Base-by-base conservation (phyloP, 2,888 invertebrate species). In the Apodemia zela region DNA sequence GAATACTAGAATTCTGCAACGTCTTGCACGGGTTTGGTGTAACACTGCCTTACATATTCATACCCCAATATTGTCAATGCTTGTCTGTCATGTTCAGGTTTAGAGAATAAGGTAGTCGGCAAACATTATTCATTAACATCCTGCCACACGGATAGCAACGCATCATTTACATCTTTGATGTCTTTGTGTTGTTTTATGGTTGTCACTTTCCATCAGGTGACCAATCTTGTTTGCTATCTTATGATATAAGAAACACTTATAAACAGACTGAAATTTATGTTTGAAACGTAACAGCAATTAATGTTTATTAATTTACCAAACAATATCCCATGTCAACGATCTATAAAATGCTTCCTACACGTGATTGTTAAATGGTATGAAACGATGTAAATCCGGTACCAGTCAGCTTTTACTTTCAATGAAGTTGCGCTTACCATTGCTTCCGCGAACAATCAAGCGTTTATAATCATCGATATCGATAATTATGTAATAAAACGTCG, bases 381-480 rank as follows among this genome's bases (percentile, higher is more conserved):
- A 65, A 64, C 68, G 68, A 67, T 65, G 75, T 77, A 76, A 78
- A 78, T 80, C 81, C 82, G 80, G 80, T 80, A 82, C 78, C 78
- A 71, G 82, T 82, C 84, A 74, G 87, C 89, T 90, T 89, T 89
- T 89, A 90, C 90, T 91, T 89, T 89, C 89, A 69, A 74, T 71
- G 74, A 73, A 69, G 74, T 74, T 76, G 79, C 75, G 80, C 74
- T 69, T 65, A 75, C 74, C 76, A 51, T 63, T 64, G 70, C 86
- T 89, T 90, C 90, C 89, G 87, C 79, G 78, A 87, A 82, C 72
- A 86, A 89, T 74, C 75, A 66, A 68, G 64, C 67, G 66, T 65
- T 66, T 71, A 54, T 29, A 29, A 75, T 68, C 67, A 71, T 75
- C 71, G 73, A 75, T 75, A 73, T 73, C 73, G 73, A 75, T 72